phyloP scores from a whole-genome alignment of 1,140 invertebrate species.

The Euura lappo region DNA sequence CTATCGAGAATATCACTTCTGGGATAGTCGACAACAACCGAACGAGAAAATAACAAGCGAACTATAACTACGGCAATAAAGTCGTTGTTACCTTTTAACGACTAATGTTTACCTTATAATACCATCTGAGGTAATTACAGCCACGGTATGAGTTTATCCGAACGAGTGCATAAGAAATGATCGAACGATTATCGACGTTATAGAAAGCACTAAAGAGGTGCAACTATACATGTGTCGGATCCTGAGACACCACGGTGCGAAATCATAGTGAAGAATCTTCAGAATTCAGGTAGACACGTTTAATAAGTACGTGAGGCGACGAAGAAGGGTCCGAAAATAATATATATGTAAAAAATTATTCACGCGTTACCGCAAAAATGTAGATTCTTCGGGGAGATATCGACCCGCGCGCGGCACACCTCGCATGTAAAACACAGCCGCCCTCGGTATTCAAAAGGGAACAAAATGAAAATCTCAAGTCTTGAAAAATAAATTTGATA shows the following conservation, averaged over 20 bases:
- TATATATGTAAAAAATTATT: background rate
- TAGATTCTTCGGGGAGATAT: conserved; percentile 28
- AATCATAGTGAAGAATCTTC: too few relatives aligned
- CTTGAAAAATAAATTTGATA: conserved; percentile 42
- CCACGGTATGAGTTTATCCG: background rate
- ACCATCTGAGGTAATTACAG: background rate
- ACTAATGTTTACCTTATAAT: background rate
- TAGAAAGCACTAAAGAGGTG: too few relatives aligned
- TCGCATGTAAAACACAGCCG: conserved; percentile 41
- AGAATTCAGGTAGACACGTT: too few relatives aligned
- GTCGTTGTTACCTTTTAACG: background rate
- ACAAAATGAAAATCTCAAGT: conserved; percentile 8
- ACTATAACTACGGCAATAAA: background rate
- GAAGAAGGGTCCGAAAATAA: background rate
- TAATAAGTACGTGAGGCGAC: background rate
- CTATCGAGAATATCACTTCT: too few relatives aligned
- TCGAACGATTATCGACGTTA: too few relatives aligned
- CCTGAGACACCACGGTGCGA: too few relatives aligned
- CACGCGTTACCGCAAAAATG: conserved; percentile 30
- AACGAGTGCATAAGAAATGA: too few relatives aligned
- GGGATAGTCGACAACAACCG: background rate
- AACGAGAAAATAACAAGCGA: background rate
- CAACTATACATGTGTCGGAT: too few relatives aligned
- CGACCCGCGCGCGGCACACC: conserved; percentile 26
- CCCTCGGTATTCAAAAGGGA: conserved; percentile 17